Evolutionary conservation across 1,140 invertebrate species (phyloP), one percentile per base, ranked within the genome.

Genomic region (Aphis craccivora): DNA sequence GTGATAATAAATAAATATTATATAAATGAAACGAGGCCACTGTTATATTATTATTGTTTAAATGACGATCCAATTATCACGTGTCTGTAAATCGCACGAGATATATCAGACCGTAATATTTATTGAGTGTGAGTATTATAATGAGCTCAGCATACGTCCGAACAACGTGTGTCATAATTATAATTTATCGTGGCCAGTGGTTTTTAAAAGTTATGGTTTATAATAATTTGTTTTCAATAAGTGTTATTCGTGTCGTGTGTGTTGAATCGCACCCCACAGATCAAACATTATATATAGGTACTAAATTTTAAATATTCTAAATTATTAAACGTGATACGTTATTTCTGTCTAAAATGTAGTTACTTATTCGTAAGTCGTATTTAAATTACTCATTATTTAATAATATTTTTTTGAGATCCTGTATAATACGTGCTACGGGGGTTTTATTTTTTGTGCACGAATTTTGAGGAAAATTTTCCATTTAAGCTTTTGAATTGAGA

Each of bases 141-240:
- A 76, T 76, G 60, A 76, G n/a, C 60, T 76, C n/a, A 40, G 37
- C 37, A n/a, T 76, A 14, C 60, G 60, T n/a, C 60, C 60, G 60
- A 18, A 76, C 60, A n/a, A 76, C 60, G 14, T 30, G 60, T 76
- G 60, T 76, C 60, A 76, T 76, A 18, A n/a, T 76, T n/a, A 76
- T 76, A 76, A 76, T 76, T 76, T 76, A 76, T 76, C 14, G 60
- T n/a, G 60, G 60, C n/a, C 60, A 76, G n/a, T 14, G n/a, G 60
- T 76, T 76, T 76, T n/a, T 76, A 67, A 67, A 67, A 67, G 60
- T 67, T 67, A 67, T 67, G 11, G 30, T n/a, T 67, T 67, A n/a
- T 67, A 67, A 67, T 67, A n/a, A n/a, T 76, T 76, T n/a, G 60
- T 76, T 76, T 76, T 76, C n/a, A 76, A 76, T 51, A 51, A 51